Evolutionary conservation across 2,888 invertebrate genomes (phyloP).

Genomic region (Nomada goodeniana): DNA sequence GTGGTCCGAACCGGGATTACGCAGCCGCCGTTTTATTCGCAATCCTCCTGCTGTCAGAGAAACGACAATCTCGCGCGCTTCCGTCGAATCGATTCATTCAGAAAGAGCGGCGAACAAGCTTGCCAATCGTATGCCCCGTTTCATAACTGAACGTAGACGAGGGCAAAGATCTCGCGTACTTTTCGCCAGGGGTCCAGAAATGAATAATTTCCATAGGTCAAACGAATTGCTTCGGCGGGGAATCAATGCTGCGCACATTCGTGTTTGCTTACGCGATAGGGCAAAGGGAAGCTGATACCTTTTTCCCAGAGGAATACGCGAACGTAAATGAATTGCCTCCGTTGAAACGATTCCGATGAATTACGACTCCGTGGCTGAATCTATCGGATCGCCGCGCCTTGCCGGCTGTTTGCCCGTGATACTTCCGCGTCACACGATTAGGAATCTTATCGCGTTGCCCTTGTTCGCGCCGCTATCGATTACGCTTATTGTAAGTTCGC

Average conservation of each 20-base stretch:
- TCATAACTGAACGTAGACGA: background rate
- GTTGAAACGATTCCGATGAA: no score
- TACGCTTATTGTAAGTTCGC: background rate
- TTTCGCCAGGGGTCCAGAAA: background rate
- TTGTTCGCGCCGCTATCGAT: no score
- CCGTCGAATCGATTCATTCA: constrained; percentile 19
- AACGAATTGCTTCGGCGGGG: background rate
- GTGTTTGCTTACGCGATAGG: no score
- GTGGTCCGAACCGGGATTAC: constrained; percentile 59
- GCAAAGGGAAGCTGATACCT: no score
- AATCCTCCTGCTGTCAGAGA: background rate
- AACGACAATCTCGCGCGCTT: background rate
- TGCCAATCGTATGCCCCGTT: constrained; percentile 10
- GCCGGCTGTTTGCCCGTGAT: no score
- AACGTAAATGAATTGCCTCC: no score
- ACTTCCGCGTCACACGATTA: no score
- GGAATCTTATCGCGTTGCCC: no score
- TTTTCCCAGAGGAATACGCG: no score
- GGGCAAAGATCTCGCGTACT: constrained; percentile 17
- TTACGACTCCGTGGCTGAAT: no score
- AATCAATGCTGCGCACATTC: no score
- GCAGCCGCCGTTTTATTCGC: constrained; percentile 50
- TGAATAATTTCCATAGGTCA: constrained; percentile 11
- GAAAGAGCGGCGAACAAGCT: background rate
- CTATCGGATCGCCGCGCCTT: no score